Percentiles rank a stretch among this genome's conserved stretches.
Evolutionary conservation across 2,113 vertebrate genomes (phyloP).

Genomic region (Xiphorhynchus elegans): DNA sequence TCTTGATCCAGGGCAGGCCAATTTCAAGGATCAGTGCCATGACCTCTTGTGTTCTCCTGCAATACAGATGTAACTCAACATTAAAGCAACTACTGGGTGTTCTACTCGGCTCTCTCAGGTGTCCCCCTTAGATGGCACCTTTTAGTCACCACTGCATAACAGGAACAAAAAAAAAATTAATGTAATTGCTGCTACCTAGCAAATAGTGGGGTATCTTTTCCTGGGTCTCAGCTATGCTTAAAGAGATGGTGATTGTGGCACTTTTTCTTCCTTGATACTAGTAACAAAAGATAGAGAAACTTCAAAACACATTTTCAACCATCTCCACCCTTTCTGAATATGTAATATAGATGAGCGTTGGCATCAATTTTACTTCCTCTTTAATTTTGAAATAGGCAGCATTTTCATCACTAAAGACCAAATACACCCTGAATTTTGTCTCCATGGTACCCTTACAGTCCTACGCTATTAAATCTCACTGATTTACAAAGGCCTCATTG

Average conservation of each 20-base stretch:
- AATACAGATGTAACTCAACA: constrained; percentile 14
- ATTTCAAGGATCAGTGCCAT: constrained; percentile 19
- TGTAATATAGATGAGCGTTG: background rate
- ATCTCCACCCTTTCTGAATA: background rate
- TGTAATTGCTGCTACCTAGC: background rate
- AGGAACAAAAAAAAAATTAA: background rate
- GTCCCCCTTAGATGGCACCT: background rate
- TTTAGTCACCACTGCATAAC: background rate
- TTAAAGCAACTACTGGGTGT: background rate
- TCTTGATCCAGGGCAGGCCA: constrained; percentile 40
- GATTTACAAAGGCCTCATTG: background rate
- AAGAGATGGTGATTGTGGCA: background rate
- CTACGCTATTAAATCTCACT: background rate
- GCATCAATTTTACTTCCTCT: background rate
- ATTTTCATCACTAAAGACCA: background rate
- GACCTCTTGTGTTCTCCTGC: background rate
- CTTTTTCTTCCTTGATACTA: background rate
- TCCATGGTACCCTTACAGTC: background rate
- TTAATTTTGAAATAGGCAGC: background rate
- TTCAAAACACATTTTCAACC: background rate
- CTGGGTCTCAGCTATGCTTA: background rate
- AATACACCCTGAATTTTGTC: background rate
- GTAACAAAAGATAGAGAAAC: background rate
- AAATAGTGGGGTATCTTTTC: background rate
- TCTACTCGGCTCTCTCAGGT: background rate